These are phyloP conservation scores for Rostrhamus sociabilis DNA, from an alignment of 2,797 vertebrate genomes.

Conservation along the genomic window DNA sequence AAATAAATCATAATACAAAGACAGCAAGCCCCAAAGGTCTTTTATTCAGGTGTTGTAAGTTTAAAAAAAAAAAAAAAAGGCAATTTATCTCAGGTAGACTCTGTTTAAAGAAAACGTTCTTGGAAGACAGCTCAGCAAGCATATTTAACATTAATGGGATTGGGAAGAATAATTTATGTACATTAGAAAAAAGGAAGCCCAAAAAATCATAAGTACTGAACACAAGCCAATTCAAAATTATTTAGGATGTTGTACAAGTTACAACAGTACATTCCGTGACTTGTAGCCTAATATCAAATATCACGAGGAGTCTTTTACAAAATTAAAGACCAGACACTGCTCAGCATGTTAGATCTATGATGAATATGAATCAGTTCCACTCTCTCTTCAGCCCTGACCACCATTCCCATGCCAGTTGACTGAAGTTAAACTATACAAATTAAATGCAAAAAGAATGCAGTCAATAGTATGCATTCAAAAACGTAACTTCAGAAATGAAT, in stretches of 20 bases:
- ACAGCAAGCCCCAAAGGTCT: slow-evolving; percentile 52
- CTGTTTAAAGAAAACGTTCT: slow-evolving; percentile 58
- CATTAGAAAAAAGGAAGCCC: slow-evolving; percentile 37
- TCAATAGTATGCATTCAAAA: neutral
- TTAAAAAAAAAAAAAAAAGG: neutral
- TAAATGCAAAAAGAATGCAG: slow-evolving; percentile 11
- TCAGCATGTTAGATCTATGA: slow-evolving; percentile 29
- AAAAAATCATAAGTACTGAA: slow-evolving; percentile 56
- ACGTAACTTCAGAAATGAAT: neutral
- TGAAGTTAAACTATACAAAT: slow-evolving; percentile 20
- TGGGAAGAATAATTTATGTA: slow-evolving; percentile 68
- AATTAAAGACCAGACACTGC: slow-evolving; percentile 55
- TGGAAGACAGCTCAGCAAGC: slow-evolving; percentile 59
- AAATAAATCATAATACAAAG: slow-evolving; percentile 63
- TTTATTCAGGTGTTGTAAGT: slow-evolving; percentile 53
- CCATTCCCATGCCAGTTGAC: slow-evolving; percentile 1
- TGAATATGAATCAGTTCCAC: slow-evolving; percentile 45
- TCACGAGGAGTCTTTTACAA: slow-evolving; percentile 42
- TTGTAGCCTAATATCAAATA: slow-evolving; percentile 58
- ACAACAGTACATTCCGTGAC: slow-evolving; percentile 58
- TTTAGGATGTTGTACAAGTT: slow-evolving; percentile 63
- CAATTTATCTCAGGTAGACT: slow-evolving; percentile 55
- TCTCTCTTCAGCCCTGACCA: slow-evolving; percentile 29
- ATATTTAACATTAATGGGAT: slow-evolving; percentile 63
- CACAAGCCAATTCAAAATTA: slow-evolving; percentile 54